Conservation (phyloP, 2,888 invertebrate genomes). For the Drosophila subsilvestris region DNA sequence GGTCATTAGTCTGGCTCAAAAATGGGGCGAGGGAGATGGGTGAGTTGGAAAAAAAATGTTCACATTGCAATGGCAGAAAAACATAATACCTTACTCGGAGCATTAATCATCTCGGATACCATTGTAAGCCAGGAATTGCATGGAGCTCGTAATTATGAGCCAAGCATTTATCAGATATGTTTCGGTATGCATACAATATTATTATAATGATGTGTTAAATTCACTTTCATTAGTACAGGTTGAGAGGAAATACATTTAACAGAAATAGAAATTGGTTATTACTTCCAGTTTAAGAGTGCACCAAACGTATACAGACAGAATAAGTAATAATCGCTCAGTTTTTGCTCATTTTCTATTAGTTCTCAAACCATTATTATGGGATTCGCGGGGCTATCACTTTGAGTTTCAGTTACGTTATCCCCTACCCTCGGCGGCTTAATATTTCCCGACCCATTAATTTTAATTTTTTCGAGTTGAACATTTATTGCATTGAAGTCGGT, state of each 20-base stretch:
- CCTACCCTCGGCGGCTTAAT: constrained; percentile 1
- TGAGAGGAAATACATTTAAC: no score
- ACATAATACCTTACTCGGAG: constrained; percentile 21
- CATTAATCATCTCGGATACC: constrained; percentile 40
- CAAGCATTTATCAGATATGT: constrained; percentile 2
- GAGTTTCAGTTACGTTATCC: not conserved
- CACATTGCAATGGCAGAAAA: constrained; percentile 15
- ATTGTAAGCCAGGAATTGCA: constrained; percentile 13
- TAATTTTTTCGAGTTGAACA: constrained; percentile 74
- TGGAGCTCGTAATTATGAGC: not conserved
- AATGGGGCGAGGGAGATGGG: no score
- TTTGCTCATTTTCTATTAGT: not conserved
- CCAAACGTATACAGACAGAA: not conserved
- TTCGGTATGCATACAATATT: not conserved
- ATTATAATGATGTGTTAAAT: not conserved
- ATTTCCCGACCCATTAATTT: constrained; percentile 64
- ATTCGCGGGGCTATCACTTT: constrained; percentile 1
- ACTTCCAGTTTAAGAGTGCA: not conserved
- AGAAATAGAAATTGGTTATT: not conserved
- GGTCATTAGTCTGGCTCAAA: constrained; percentile 41
- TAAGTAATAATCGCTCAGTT: not conserved
- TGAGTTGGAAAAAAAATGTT: constrained; percentile 8
- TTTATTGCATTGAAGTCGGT: constrained; percentile 68
- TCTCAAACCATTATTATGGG: not conserved
- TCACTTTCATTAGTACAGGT: not conserved